phyloP scores from a whole-genome alignment of 1,140 invertebrate species.

The Heterodera carotae region DNA sequence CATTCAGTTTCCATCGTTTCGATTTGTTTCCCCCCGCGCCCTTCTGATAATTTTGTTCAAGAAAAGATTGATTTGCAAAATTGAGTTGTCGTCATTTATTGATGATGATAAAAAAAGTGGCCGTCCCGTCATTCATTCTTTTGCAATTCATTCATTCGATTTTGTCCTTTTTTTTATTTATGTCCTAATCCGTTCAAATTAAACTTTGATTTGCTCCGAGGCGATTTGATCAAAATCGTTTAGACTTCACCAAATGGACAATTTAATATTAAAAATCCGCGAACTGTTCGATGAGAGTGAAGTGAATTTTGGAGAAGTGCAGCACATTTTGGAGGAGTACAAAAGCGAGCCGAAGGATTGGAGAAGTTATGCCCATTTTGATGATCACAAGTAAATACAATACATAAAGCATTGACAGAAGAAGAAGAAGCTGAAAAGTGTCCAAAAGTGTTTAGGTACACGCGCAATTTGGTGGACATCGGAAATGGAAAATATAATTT shows the following conservation, averaged over 20 bases:
- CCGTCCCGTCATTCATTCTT: no score
- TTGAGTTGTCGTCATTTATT: no score
- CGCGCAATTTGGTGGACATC: slow-evolving; percentile 85
- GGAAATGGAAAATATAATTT: slow-evolving; percentile 97
- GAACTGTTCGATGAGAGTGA: slow-evolving; percentile 53
- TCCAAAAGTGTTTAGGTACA: slow-evolving; percentile 74
- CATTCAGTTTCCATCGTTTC: no score
- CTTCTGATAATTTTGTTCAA: no score
- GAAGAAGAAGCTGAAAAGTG: background rate
- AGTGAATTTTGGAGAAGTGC: slow-evolving; percentile 59
- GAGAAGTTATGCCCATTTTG: slow-evolving; percentile 58
- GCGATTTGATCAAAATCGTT: background rate
- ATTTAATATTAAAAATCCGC: slow-evolving; percentile 43
- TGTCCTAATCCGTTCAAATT: background rate
- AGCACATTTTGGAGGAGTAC: slow-evolving; percentile 53
- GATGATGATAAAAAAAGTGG: no score
- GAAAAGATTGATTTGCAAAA: no score
- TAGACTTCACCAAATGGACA: slow-evolving; percentile 45
- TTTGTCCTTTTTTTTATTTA: background rate
- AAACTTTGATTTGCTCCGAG: background rate
- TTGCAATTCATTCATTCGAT: no score
- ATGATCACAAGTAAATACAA: slow-evolving; percentile 52
- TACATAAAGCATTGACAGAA: background rate
- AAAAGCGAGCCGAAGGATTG: slow-evolving; percentile 56
- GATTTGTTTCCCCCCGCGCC: no score